Conservation (phyloP, 1,140 invertebrate species). For the Pentalonia nigronervosa region DNA sequence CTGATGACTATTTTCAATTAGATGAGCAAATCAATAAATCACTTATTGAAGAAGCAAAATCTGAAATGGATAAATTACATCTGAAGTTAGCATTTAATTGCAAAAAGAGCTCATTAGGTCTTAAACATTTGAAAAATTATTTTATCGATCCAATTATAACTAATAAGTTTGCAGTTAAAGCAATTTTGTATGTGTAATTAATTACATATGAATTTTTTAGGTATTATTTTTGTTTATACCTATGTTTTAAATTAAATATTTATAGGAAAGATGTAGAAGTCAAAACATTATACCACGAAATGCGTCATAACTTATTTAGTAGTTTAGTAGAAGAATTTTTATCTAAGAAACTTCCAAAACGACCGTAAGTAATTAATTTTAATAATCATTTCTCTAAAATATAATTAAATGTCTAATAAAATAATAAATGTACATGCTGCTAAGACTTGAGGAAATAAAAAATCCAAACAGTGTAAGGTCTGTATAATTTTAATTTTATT, state of each 20-base stretch:
- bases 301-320: background rate
- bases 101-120: slow-evolving; percentile 73
- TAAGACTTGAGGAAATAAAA: background rate
- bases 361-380: background rate
- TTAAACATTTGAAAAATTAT: slow-evolving; percentile 75
- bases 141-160: slow-evolving; percentile 71
- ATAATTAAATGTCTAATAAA: background rate
- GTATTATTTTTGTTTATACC: background rate
- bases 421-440: background rate
- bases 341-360: slow-evolving; percentile 43
- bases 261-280: background rate
- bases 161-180: slow-evolving; percentile 30
- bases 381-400: background rate
- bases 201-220: background rate
- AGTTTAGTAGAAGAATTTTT: background rate
- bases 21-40: slow-evolving; percentile 69
- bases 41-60: slow-evolving; percentile 67
- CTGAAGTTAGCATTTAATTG: slow-evolving; percentile 71
- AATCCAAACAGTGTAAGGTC: background rate
- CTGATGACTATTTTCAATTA: slow-evolving; percentile 69
- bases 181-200: slow-evolving; percentile 31
- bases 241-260: background rate
- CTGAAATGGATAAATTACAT: slow-evolving; percentile 70
- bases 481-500: background rate
- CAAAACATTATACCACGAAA: slow-evolving; percentile 35